These are phyloP conservation scores for Bagarius yarrelli DNA, from an alignment of 2,113 vertebrate species.

Conservation along the genomic window DNA sequence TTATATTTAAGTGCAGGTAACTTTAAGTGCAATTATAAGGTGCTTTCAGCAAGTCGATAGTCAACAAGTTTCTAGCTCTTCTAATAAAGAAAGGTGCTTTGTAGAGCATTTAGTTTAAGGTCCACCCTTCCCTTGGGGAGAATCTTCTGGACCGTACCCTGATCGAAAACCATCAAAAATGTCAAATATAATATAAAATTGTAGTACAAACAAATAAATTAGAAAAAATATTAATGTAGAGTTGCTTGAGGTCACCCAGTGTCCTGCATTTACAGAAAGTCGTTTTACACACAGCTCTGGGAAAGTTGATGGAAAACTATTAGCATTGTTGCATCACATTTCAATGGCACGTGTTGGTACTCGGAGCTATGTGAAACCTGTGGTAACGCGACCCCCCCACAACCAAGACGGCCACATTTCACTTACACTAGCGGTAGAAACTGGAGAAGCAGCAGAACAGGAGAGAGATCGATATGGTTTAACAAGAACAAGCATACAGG, in stretches of 20 bases:
- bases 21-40: conserved; percentile 65
- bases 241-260: not conserved
- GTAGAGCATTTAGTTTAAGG: conserved; percentile 36
- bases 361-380: not conserved
- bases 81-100: conserved; percentile 52
- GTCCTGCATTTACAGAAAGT: conserved; percentile 28
- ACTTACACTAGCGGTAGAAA: conserved; percentile 81
- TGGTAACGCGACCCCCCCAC: conserved; percentile 59
- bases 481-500: conserved; percentile 81
- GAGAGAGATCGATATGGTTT: conserved; percentile 66
- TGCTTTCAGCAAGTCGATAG: conserved; percentile 67
- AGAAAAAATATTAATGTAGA: conserved; percentile 58
- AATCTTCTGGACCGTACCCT: conserved; percentile 67
- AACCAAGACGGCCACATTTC: conserved; percentile 71
- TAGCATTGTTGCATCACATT: conserved; percentile 29
- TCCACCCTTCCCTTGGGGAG: conserved; percentile 61
- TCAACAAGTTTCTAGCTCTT: conserved; percentile 43
- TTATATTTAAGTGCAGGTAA: conserved; percentile 26
- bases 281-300: conserved; percentile 27
- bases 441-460: conserved; percentile 79
- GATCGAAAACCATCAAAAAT: conserved; percentile 63
- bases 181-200: conserved; percentile 58
- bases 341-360: not conserved
- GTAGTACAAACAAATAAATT: conserved; percentile 48
- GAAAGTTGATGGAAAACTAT: conserved; percentile 11